Evolutionary conservation across 2,113 vertebrate species (phyloP), one percentile per base, ranked within the genome.

Genomic region (Gnathonemus echidnorhynchus): DNA sequence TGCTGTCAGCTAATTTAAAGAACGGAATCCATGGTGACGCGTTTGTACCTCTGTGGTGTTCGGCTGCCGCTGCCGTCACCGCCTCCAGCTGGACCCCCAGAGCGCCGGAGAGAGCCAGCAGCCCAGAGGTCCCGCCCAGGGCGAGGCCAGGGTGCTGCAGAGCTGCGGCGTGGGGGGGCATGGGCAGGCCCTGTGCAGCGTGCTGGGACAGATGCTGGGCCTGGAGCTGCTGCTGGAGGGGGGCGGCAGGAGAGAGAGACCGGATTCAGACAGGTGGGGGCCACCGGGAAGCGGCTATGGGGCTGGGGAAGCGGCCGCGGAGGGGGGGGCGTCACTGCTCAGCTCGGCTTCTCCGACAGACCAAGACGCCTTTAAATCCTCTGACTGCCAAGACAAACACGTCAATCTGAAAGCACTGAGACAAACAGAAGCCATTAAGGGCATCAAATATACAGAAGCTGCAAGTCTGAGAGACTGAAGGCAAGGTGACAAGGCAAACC

Each of bases 131-230:
- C 35, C 96, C 96, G 31, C 97, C 94, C 1, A 98, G 93, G 21
- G 95, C 95, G 93, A 98, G 93, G 90, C 96, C 91, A 0, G 97
- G 91, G 31, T 97, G 95, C 90, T 96, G 93, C 91, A 97, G 91
- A 1, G 97, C 96, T 0, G 97, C 96, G 0, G 97, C 97, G 92
- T 97, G 97, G 1, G 97, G 94, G 3, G 96, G 90, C 93, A 98
- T 94, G 11, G 95, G 95, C 88, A 97, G 91, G 0, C 96, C 95
- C 90, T 98, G 96, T 21, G 95, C 87, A 0, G 93, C 92, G 0
- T 97, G 98, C 93, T 98, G 97, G 86, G 97, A 97, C 90, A 98
- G 97, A 93, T 98, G 97, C 93, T 98, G 97, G 0, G 96, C 97
- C 93, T 98, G 97, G 3, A 98, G 96, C 95, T 98, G 97, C 91